Percentiles rank a stretch among this genome's conserved stretches.
phyloP scores from a whole-genome alignment of 2,797 vertebrate species.

The Centropyge bicolor region DNA sequence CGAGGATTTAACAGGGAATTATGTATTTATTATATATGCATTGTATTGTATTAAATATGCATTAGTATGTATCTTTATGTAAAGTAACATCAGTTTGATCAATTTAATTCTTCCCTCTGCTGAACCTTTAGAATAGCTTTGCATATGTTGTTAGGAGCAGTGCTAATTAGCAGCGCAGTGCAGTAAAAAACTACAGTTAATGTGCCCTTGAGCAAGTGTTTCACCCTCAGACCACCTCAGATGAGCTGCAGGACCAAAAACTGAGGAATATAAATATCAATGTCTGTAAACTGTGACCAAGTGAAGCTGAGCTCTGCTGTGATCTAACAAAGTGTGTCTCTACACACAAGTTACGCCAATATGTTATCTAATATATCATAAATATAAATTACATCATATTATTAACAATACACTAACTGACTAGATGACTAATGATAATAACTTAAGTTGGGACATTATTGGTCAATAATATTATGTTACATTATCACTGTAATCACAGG shows the following conservation, averaged over 20 bases:
- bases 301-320: neutral
- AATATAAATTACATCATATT: neutral
- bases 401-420: neutral
- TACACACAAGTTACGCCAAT: too few species aligned
- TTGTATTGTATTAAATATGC: conserved; percentile 24
- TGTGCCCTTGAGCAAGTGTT: neutral
- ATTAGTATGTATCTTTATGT: conserved; percentile 6
- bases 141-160: neutral
- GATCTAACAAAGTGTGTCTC: neutral
- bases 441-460: neutral
- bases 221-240: neutral
- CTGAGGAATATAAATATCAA: neutral
- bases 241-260: neutral
- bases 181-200: neutral
- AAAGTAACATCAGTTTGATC: neutral
- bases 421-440: neutral
- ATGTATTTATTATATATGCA: conserved; percentile 4
- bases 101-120: neutral
- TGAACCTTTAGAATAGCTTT: neutral
- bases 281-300: too few species aligned
- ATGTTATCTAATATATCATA: too few species aligned
- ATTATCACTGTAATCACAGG: neutral
- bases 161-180: neutral
- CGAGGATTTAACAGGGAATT: neutral
- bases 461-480: neutral